Base-by-base conservation (phyloP, 2,888 invertebrate species). In the Ypsolopha scabrella region DNA sequence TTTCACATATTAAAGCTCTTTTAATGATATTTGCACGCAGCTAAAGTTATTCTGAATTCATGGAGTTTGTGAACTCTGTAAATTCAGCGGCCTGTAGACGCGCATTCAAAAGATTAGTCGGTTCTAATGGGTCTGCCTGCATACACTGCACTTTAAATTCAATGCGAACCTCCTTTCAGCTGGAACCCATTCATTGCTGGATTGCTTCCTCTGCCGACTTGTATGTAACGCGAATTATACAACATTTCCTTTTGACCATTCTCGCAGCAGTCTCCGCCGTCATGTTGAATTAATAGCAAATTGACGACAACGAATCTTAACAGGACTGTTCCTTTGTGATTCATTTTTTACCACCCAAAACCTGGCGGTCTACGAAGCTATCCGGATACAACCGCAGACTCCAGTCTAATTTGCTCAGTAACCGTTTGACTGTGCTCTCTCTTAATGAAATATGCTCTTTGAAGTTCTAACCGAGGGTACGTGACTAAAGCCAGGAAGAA, bases 241-340 rank as follows among this genome's bases (percentile, higher is more conserved):
- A 46, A 50, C 49, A 37, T 50, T 51, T 50, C 41, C 34, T 33
- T 49, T 49, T 13, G 33, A 41, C 55, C 56, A 51, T 33, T 51
- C 36, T 53, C 24, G 38, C 41, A 48, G 39, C 50, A 45, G 24
- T 50, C 50, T 48, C 33, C 46, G 41, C 46, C 38, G 43, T 46
- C 51, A 14, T 50, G n/a, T 46, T 51, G 46, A 52, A 48, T 50
- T 36, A 48, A 55, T 54, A 55, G 53, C 69, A 67, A 70, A 75
- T 70, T 60, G 64, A 60, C 60, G 68, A 71, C 67, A 70, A 73
- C 70, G 65, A 72, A 67, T 67, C 69, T 71, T 69, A 80, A 80
- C 68, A 65, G 68, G 68, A 67, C 72, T 69, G 75, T 79, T 75
- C 78, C 77, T 75, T 36, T 24, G 70, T 80, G 78, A 79, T 57